These are phyloP conservation scores for Drosophila recens DNA, from an alignment of 2,888 invertebrate species.

Conservation along the genomic window DNA sequence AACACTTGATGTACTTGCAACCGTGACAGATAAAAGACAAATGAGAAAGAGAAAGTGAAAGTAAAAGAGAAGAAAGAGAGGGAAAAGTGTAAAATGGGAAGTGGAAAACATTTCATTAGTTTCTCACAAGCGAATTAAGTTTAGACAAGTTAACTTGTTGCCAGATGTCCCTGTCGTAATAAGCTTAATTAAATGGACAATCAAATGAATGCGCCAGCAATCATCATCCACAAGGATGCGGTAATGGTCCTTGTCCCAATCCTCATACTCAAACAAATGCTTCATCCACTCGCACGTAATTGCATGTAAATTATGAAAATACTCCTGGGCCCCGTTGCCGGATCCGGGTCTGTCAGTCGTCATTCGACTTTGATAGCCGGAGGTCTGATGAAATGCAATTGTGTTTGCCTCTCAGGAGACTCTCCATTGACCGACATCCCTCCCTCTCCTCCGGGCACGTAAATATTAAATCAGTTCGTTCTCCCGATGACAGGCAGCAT, in stretches of 20 bases:
- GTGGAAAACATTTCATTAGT: constrained; percentile 17
- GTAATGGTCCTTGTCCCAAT: neutral
- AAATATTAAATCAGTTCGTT: constrained; percentile 64
- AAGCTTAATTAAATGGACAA: constrained; percentile 50
- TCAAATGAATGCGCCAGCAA: constrained; percentile 32
- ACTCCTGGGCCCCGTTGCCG: constrained; percentile 26
- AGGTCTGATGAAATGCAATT: constrained; percentile 44
- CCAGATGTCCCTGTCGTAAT: constrained; percentile 24
- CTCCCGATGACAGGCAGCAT: constrained; percentile 43
- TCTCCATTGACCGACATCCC: neutral
- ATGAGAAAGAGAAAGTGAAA: neutral
- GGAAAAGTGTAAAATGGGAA: neutral
- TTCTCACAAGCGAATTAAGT: constrained; percentile 11
- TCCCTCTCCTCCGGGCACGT: constrained; percentile 20
- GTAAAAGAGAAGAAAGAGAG: neutral
- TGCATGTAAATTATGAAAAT: constrained; percentile 64
- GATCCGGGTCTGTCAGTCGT: constrained; percentile 25
- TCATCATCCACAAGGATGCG: neutral
- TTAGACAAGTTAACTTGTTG: constrained; percentile 7
- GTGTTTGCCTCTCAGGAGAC: constrained; percentile 12
- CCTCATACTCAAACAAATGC: constrained; percentile 10
- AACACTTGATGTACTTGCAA: constrained; percentile 8
- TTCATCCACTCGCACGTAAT: constrained; percentile 38
- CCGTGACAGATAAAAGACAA: constrained; percentile 1
- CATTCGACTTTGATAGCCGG: constrained; percentile 34